Conservation (phyloP, 2,113 vertebrate genomes). For the Fregata magnificens region DNA sequence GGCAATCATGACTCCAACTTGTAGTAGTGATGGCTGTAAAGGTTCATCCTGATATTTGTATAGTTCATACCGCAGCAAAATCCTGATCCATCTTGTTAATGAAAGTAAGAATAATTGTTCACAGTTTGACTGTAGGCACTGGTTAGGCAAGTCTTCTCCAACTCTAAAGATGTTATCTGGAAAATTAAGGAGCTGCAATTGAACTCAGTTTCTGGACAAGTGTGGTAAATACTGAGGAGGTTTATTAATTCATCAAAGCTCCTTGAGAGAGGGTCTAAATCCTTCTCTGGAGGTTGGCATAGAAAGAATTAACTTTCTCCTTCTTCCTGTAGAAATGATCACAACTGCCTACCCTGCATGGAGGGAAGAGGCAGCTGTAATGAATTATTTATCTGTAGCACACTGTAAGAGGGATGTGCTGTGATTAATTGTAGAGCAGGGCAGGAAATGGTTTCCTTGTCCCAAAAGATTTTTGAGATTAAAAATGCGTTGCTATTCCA, state of each 20-base stretch:
- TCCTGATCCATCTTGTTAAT: neutral
- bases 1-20: neutral
- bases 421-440: slow-evolving; percentile 20
- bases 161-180: slow-evolving; percentile 49
- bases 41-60: neutral
- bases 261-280: neutral
- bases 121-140: slow-evolving; percentile 22
- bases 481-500: neutral
- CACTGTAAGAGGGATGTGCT: neutral
- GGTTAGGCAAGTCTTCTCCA: slow-evolving; percentile 45
- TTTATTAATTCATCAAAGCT: slow-evolving; percentile 26
- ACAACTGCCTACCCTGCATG: neutral
- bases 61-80: neutral
- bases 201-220: slow-evolving; percentile 27
- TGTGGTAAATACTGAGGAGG: slow-evolving; percentile 10
- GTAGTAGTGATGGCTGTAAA: neutral
- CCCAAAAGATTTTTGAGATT: slow-evolving; percentile 29
- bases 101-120: slow-evolving; percentile 22
- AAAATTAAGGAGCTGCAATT: slow-evolving; percentile 19
- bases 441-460: slow-evolving; percentile 12
- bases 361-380: neutral
- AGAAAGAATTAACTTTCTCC: neutral
- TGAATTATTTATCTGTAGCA: slow-evolving; percentile 33
- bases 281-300: neutral
- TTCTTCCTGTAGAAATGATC: slow-evolving; percentile 6